Evolutionary conservation across 2,113 vertebrate genomes (phyloP).

Genomic region (Penelope pileata): DNA sequence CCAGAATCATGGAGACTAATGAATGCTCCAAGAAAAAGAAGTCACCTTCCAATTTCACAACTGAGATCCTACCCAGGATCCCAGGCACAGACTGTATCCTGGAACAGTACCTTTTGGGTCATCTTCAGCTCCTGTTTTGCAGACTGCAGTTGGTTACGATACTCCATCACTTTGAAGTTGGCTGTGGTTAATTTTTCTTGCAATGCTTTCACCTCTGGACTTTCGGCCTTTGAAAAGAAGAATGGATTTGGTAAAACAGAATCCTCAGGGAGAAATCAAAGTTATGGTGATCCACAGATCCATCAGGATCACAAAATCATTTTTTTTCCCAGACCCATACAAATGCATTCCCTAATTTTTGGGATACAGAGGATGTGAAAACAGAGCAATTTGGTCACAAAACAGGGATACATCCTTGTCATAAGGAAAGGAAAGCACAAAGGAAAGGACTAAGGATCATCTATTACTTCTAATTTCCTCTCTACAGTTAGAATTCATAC

Average conservation of each 20-base stretch:
- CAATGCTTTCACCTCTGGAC: constrained; percentile 81
- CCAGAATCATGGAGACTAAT: not conserved
- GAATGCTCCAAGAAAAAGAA: not conserved
- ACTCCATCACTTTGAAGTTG: constrained; percentile 85
- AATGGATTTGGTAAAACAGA: not conserved
- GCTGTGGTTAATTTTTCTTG: constrained; percentile 86
- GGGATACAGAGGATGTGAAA: not conserved
- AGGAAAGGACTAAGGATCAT: not conserved
- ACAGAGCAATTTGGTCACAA: not conserved
- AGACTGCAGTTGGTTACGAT: constrained; percentile 90
- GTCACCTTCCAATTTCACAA: not conserved
- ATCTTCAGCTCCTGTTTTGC: constrained; percentile 87
- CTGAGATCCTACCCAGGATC: too few relatives aligned
- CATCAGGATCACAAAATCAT: not conserved
- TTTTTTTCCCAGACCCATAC: not conserved
- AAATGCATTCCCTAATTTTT: not conserved
- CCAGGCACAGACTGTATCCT: not conserved
- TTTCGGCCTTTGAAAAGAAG: constrained; percentile 70
- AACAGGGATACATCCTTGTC: not conserved
- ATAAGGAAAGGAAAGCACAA: not conserved
- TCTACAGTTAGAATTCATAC: constrained; percentile 48
- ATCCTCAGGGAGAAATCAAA: not conserved
- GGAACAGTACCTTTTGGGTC: constrained; percentile 86
- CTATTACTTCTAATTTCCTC: not conserved
- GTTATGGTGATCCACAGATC: not conserved